Conservation (phyloP, 2,888 invertebrate species). For the Thera obeliscata region DNA sequence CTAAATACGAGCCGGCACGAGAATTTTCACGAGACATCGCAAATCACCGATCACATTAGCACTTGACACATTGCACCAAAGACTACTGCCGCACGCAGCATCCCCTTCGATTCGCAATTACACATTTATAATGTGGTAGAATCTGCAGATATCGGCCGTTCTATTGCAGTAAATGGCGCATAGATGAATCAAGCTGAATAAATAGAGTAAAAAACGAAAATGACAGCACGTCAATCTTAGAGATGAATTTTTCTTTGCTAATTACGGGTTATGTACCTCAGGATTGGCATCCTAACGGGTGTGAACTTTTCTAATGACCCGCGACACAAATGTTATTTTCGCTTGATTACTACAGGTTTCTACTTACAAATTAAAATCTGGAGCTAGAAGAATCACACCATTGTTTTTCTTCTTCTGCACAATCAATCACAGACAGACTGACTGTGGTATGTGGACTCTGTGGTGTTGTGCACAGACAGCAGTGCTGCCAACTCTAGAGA, state of each 20-base stretch:
- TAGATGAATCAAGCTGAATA: conserved; percentile 79
- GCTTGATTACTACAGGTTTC: conserved; percentile 76
- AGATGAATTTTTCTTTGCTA: conserved; percentile 58
- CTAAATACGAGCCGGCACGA: conserved; percentile 68
- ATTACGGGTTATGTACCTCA: conserved; percentile 62
- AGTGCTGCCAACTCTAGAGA: no score
- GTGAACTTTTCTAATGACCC: conserved; percentile 61
- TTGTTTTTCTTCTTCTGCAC: conserved; percentile 82
- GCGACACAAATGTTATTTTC: conserved; percentile 60
- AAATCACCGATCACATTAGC: conserved; percentile 53
- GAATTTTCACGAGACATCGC: conserved; percentile 55
- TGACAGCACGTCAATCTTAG: conserved; percentile 77
- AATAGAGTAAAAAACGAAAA: conserved; percentile 78
- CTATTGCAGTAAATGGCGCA: conserved; percentile 82
- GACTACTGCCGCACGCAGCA: conserved; percentile 59
- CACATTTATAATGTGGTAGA: conserved; percentile 65
- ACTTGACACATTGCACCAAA: conserved; percentile 48
- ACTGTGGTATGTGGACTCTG: no score
- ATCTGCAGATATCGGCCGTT: conserved; percentile 68
- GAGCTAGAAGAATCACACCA: conserved; percentile 75
- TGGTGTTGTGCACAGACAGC: no score
- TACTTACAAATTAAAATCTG: conserved; percentile 85
- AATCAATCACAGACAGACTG: conserved; percentile 58
- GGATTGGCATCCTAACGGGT: conserved; percentile 57
- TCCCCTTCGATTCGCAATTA: conserved; percentile 55